Conservation (phyloP, 2,888 invertebrate species). For the Archaeoteleia sp. region DNA sequence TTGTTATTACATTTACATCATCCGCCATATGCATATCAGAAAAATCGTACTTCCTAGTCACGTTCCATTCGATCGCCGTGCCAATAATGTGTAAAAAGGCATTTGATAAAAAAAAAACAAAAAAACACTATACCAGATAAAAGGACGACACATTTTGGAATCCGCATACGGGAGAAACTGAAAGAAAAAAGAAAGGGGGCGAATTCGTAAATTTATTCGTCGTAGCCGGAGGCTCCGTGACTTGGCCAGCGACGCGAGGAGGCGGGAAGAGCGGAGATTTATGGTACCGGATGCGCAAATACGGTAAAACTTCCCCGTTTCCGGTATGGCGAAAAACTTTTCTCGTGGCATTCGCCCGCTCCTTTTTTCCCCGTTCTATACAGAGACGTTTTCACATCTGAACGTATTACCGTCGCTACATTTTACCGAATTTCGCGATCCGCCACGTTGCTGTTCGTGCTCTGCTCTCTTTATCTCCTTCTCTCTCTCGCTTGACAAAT, state of each 20-base stretch:
- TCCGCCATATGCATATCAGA: background rate
- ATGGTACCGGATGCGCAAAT: slow-evolving; percentile 74
- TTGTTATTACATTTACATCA: too few species aligned
- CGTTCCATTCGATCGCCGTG: slow-evolving; percentile 15
- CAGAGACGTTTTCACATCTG: slow-evolving; percentile 48
- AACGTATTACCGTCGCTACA: slow-evolving; percentile 49
- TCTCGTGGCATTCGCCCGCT: slow-evolving; percentile 54
- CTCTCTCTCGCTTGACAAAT: slow-evolving; percentile 29
- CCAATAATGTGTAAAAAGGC: slow-evolving; percentile 10
- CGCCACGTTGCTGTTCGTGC: slow-evolving; percentile 26
- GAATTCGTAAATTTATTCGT: slow-evolving; percentile 46
- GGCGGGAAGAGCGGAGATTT: slow-evolving; percentile 68
- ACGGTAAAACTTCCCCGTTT: slow-evolving; percentile 74
- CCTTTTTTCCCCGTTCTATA: slow-evolving; percentile 36
- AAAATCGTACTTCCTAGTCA: slow-evolving; percentile 15
- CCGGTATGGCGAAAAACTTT: slow-evolving; percentile 72
- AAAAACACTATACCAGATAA: too few species aligned
- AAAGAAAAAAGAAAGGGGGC: slow-evolving; percentile 41
- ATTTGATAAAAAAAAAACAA: slow-evolving; percentile 17
- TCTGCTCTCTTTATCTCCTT: too few species aligned
- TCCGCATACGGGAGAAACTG: slow-evolving; percentile 14
- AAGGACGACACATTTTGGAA: slow-evolving; percentile 35
- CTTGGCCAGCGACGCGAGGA: slow-evolving; percentile 63
- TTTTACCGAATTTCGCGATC: slow-evolving; percentile 53
- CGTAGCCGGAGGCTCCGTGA: slow-evolving; percentile 55